Percentiles rank a stretch among this genome's conserved stretches.
These are phyloP conservation scores for Polylopha cassiicola DNA, from an alignment of 2,888 invertebrate species.

Conservation along the genomic window DNA sequence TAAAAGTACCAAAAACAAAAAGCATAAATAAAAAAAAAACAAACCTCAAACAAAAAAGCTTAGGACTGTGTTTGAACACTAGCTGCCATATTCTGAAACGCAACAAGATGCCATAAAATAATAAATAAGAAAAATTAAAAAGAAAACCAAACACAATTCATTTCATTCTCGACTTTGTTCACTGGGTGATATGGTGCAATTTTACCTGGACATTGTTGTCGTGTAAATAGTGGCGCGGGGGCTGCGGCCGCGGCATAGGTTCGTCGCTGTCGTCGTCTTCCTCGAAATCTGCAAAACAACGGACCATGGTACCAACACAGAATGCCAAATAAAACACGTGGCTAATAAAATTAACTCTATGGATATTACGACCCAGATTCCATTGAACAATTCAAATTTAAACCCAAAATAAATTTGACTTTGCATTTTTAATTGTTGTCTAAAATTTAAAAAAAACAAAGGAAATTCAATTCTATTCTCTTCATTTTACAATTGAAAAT, in stretches of 20 bases:
- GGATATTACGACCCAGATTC: no score
- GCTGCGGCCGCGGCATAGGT: constrained; percentile 71
- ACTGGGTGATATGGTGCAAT: no score
- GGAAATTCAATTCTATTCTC: no score
- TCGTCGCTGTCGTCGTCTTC: constrained; percentile 83
- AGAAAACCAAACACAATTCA: neutral
- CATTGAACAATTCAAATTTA: no score
- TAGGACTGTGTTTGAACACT: constrained; percentile 60
- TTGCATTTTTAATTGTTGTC: no score
- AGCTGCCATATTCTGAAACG: constrained; percentile 57
- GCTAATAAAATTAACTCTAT: no score
- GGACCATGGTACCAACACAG: no score
- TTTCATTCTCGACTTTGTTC: constrained; percentile 59
- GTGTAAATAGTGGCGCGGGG: constrained; percentile 63
- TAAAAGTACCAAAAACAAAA: constrained; percentile 18
- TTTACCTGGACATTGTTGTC: constrained; percentile 64
- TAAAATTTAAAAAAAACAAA: no score
- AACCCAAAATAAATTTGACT: no score
- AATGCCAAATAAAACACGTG: no score
- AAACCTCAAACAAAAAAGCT: constrained; percentile 49
- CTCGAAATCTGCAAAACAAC: constrained; percentile 78
- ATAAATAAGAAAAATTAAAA: constrained; percentile 12
- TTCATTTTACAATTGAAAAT: no score
- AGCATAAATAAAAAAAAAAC: constrained; percentile 39
- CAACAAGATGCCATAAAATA: constrained; percentile 20